Evolutionary conservation across 2,797 vertebrate species (phyloP), one percentile per base, ranked within the genome.

Genomic region (Florisuga fusca): DNA sequence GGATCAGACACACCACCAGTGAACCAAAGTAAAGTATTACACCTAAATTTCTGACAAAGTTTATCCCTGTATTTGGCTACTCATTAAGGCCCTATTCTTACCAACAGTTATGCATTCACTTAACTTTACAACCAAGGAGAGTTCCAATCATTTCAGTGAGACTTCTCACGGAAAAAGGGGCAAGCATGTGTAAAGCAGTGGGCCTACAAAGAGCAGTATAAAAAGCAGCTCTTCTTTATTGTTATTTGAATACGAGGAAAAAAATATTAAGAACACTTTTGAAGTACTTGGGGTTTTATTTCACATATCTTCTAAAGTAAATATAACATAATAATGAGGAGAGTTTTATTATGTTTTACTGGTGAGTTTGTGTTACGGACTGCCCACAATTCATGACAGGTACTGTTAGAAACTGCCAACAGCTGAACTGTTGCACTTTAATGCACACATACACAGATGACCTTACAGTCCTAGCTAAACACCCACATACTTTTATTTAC

Each of bases 121-220:
- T 69, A 57, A 63, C 36, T 79, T 93, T 84, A 85, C 93, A 89
- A 97, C 82, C 87, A 78, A 89, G 82, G 78, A 87, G 85, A 89
- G 85, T 86, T 94, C 87, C 85, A 38, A 20, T 55, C 68, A 71
- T 67, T 84, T 86, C 62, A 45, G 62, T 0, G n/a, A 67, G 84
- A 8, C 18, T 41, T 45, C 84, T 68, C 1, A 3, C 21, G 81
- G 90, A 71, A 92, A 88, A 16, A 43, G 3, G 54, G 45, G 36
- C 81, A 57, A 51, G 51, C 74, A 66, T 5, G 26, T 33, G 46
- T 23, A 26, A 66, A 16, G 78, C 1, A 0, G 27, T 1, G 21
- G 58, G 92, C 82, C 94, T 76, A 38, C 31, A 12, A 69, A 77
- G 61, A 53, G 29, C 69, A 20, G 50, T 13, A 61, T 2, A 38